Evolutionary conservation across 2,888 invertebrate genomes (phyloP), one percentile per base, ranked within the genome.

Genomic region (Norana najaformis): DNA sequence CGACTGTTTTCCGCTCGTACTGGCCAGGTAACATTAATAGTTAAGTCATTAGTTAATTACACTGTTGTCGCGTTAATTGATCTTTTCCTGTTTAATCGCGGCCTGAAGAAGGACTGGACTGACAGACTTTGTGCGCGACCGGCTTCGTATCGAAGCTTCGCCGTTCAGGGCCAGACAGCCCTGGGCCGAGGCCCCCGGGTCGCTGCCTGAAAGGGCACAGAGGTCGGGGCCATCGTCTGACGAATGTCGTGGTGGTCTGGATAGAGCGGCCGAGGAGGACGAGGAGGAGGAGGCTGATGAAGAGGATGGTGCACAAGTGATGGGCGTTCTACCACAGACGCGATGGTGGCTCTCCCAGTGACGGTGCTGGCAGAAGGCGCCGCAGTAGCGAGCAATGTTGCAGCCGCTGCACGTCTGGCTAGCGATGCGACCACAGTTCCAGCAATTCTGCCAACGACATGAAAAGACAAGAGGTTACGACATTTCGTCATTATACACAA

Each of bases 351-450:
- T 97, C 95, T 98, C 98, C 98, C 98, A 98, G 95, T 98, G 98
- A 95, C 98, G 98, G 95, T 98, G 98, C 94, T 98, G 98, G 94
- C 98, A 98, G 95, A 98, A 98, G 90, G 98, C 97, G 35, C 98
- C 97, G 95, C 98, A 98, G 95, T 98, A 98, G 83, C 98, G 96
- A 5, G 98, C 98, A 92, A 97, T 96, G 95, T 97, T 98, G 95
- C 98, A 98, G 0, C 98, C 98, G 30, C 98, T 98, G 95, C 98
- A 98, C 0, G 98, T 98, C 95, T 98, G 98, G 94, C 97, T 97
- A 11, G 98, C 98, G 94, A 98, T 97, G 93, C 98, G 96, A 0
- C 98, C 98, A 95, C 98, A 98, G 95, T 98, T 98, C 98, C 98
- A 98, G 95, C 98, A 98, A 92, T 97, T 97, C 98, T 98, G 93